Evolutionary conservation across 2,888 invertebrate genomes (phyloP).

Genomic region (Cosmia pyralina): DNA sequence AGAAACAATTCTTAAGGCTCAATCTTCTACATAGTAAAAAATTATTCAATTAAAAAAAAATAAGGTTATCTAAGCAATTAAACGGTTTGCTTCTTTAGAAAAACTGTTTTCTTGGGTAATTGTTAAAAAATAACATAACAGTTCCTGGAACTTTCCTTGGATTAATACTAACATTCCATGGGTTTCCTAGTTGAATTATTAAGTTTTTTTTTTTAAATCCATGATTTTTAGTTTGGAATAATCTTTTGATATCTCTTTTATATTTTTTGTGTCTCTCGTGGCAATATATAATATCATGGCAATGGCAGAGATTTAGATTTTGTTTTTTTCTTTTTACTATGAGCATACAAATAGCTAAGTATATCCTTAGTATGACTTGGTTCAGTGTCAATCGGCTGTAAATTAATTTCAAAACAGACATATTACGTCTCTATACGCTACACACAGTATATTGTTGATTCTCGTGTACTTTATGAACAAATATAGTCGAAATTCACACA

Average conservation of each 20-base stretch:
- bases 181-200: neutral
- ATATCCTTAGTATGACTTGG: neutral
- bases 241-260: neutral
- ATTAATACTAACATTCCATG: too few species aligned
- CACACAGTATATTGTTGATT: slow-evolving; percentile 35
- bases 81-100: too few species aligned
- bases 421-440: neutral
- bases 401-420: slow-evolving; percentile 34
- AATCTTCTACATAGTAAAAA: neutral
- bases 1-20: slow-evolving; percentile 4
- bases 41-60: too few species aligned
- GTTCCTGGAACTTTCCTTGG: too few species aligned
- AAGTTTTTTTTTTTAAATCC: neutral
- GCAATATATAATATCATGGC: neutral
- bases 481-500: slow-evolving; percentile 31
- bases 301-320: neutral
- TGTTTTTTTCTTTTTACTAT: neutral
- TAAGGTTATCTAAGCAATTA: too few species aligned
- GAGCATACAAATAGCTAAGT: neutral
- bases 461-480: slow-evolving; percentile 50
- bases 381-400: slow-evolving; percentile 1
- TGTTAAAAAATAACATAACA: neutral
- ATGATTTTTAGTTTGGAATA: neutral
- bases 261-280: neutral
- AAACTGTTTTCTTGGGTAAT: neutral